Evolutionary conservation across 2,113 vertebrate species (phyloP), one percentile per base, ranked within the genome.

Genomic region (Pituophis catenifer): DNA sequence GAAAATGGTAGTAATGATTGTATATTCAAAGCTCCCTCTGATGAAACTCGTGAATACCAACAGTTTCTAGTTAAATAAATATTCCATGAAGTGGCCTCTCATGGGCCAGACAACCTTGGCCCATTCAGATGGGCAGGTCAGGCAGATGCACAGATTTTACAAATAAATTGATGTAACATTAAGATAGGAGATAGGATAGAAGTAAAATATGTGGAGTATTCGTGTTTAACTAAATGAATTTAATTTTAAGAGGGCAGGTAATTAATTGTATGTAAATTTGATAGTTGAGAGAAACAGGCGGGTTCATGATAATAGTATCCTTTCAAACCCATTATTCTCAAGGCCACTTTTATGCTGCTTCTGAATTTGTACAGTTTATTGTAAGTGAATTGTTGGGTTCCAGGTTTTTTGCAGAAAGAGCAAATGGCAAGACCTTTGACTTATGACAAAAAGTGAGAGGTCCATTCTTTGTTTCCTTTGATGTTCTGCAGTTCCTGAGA

Each of bases 401-500:
- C 70, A 19, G n/a, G 1, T 38, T 75, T 50, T 54, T 88, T 7
- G 7, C 8, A 3, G 86, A 88, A 54, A 54, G 13, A 19, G 19
- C 21, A 92, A 54, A 48, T 48, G 44, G 44, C 44, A 48, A 48
- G 1, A 24, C 62, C 3, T 55, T 9, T 55, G 21, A 9, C 65
- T 54, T 85, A 5, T 23, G 24, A 13, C 15, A 75, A 81, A 89
- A 57, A 8, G 3, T 89, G 65, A 44, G 7, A 57, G 21, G 26
- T 5, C 44, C 26, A 53, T 75, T 52, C 10, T 87, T 88, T 65
- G 24, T 65, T 53, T 89, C 17, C 12, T 58, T 86, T 38, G 48
- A 54, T 62, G 21, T 44, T 24, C n/a, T 88, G 48, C 96, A 99
- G 99, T 99, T 99, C 94, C 48, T 99, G 90, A 98, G 99, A 97